These are phyloP conservation scores for Pinna nobilis DNA, from an alignment of 1,140 invertebrate genomes.

Conservation along the genomic window DNA sequence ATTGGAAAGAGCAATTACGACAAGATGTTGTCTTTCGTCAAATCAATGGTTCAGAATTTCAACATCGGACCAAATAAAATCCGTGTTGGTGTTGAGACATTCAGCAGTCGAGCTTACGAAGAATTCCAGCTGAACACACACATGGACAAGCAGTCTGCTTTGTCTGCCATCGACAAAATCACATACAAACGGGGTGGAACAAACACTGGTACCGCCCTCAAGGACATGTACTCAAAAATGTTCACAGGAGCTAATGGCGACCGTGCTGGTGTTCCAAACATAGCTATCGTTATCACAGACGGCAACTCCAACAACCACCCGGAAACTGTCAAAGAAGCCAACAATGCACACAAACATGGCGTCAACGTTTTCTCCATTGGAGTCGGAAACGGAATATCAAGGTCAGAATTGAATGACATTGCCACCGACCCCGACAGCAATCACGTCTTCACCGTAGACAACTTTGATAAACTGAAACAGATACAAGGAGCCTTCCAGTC, in stretches of 20 bases:
- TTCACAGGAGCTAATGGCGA: constrained; percentile 55
- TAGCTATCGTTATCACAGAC: constrained; percentile 66
- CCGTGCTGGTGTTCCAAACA: constrained; percentile 54
- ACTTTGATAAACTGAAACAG: constrained; percentile 53
- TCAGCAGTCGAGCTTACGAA: constrained; percentile 54
- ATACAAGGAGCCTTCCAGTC: constrained; percentile 47
- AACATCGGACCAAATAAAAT: constrained; percentile 51
- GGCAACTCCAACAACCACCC: constrained; percentile 58
- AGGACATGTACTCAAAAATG: constrained; percentile 50
- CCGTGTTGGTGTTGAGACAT: constrained; percentile 60
- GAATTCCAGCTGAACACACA: constrained; percentile 64
- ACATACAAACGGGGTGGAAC: constrained; percentile 61
- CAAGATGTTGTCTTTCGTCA: constrained; percentile 61
- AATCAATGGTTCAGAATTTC: constrained; percentile 51
- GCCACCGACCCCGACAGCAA: constrained; percentile 55
- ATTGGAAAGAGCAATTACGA: constrained; percentile 58
- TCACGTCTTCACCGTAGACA: constrained; percentile 52
- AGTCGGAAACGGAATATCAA: constrained; percentile 54
- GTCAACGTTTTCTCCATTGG: constrained; percentile 62
- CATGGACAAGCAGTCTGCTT: constrained; percentile 34
- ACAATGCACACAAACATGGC: constrained; percentile 42
- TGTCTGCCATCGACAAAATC: constrained; percentile 50
- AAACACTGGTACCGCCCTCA: constrained; percentile 61
- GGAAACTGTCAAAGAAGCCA: constrained; percentile 42
- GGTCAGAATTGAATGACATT: constrained; percentile 55